These are phyloP conservation scores for Nomada fucata DNA, from an alignment of 2,888 invertebrate genomes.

Conservation along the genomic window DNA sequence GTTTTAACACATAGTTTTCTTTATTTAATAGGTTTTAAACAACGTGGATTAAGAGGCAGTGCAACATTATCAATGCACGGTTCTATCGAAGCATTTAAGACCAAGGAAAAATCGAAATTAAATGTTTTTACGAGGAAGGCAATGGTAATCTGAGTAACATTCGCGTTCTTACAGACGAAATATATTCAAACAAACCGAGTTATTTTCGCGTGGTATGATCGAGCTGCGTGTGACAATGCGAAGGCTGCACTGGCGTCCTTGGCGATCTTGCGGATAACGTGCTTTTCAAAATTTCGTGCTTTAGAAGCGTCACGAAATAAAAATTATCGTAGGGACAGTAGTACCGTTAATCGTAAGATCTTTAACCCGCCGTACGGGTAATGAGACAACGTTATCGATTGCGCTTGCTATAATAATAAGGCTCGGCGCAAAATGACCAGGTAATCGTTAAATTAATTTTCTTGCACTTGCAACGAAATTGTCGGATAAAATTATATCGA, in stretches of 20 bases:
- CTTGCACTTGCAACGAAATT: too few relatives aligned
- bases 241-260: conserved; percentile 44
- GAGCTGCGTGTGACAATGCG: conserved; percentile 36
- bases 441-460: background rate
- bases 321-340: background rate
- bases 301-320: background rate
- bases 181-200: conserved; percentile 45
- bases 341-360: background rate
- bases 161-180: background rate
- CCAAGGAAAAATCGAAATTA: background rate
- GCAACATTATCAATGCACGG: background rate
- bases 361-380: background rate
- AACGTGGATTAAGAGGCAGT: background rate
- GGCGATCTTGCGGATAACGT: conserved; percentile 23
- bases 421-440: background rate
- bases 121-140: background rate
- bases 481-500: too few relatives aligned
- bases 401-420: background rate
- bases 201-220: conserved; percentile 56
- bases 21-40: background rate
- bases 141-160: background rate
- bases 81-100: background rate
- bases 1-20: background rate
- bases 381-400: background rate
- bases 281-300: background rate